Evolutionary conservation across 2,797 vertebrate species (phyloP), one percentile per base, ranked within the genome.

Genomic region (Sus cebifrons): DNA sequence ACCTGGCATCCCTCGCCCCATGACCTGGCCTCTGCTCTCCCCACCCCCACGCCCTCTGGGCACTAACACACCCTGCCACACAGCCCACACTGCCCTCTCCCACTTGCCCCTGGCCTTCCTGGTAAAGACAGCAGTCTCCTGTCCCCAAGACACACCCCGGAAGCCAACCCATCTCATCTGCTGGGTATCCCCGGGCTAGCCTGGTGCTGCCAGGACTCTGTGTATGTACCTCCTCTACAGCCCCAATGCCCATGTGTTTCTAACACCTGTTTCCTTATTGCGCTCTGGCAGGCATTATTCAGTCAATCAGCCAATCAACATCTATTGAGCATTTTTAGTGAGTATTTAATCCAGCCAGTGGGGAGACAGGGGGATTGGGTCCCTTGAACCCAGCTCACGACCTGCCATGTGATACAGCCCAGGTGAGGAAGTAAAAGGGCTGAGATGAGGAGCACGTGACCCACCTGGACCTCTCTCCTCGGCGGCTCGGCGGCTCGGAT

Each of bases 381-480:
- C 14, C 32, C 25, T n/a, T 25, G 40, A 17, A 67, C 74, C 40
- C 6, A 1, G 11, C 20, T 29, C 6, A 49, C 25, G 21, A 60
- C 32, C 49, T 36, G 49, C 36, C 25, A 21, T 13, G 10, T 10
- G 36, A 36, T 16, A 21, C 44, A 17, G 27, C 32, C 62, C 3
- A 20, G 77, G 54, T 0, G 13, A 40, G 1, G 14, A 36, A 29
- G 36, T 21, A 13, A 15, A 20, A 54, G 54, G 15, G 8, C 89
- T 5, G 52, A 75, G 25, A 54, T 25, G 20, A 27, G 25, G 44
- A 25, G 5, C 5, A 6, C 16, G 17, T 0, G 0, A 54, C 8
- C 79, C 17, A 25, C 32, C 60, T n/a, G 60, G 36, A 52, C n/a
- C 2, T 10, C 54, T 52, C n/a, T 77, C 25, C 2, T 36, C 36